Evolutionary conservation across 2,888 invertebrate species (phyloP).

Genomic region (Cyaniris semiargus): DNA sequence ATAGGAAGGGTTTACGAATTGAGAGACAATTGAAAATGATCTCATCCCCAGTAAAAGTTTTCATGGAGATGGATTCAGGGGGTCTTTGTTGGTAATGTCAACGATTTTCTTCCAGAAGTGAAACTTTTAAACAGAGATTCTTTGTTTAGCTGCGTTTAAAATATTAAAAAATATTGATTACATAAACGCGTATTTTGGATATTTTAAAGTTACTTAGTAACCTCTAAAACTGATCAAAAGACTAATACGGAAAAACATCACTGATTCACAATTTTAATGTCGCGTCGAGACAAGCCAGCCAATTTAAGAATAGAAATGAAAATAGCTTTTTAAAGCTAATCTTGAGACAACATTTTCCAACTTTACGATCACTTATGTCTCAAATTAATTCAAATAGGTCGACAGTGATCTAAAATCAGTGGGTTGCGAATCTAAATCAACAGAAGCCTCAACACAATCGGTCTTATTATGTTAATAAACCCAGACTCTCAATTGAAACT

Average conservation of each 20-base stretch:
- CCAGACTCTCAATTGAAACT: slow-evolving; percentile 4
- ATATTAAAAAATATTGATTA: no score
- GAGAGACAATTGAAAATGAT: slow-evolving; percentile 15
- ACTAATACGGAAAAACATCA: no score
- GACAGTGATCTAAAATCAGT: background rate
- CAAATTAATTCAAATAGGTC: background rate
- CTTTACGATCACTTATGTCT: background rate
- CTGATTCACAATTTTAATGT: no score
- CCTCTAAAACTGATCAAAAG: no score
- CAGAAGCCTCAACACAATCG: background rate
- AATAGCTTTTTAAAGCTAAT: no score
- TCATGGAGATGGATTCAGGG: background rate
- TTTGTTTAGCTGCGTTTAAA: no score
- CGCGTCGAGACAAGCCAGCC: no score
- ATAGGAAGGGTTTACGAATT: slow-evolving; percentile 9
- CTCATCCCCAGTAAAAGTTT: background rate
- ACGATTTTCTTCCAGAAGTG: background rate
- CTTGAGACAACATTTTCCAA: no score
- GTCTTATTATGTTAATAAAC: slow-evolving; percentile 15
- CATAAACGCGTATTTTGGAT: no score
- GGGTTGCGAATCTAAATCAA: background rate
- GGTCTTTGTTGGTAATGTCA: slow-evolving; percentile 8
- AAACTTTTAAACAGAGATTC: background rate
- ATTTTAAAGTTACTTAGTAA: no score
- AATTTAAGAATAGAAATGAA: no score